Evolutionary conservation across 2,113 vertebrate species (phyloP), one percentile per base, ranked within the genome.

Genomic region (Nycticryphes semicollaris): DNA sequence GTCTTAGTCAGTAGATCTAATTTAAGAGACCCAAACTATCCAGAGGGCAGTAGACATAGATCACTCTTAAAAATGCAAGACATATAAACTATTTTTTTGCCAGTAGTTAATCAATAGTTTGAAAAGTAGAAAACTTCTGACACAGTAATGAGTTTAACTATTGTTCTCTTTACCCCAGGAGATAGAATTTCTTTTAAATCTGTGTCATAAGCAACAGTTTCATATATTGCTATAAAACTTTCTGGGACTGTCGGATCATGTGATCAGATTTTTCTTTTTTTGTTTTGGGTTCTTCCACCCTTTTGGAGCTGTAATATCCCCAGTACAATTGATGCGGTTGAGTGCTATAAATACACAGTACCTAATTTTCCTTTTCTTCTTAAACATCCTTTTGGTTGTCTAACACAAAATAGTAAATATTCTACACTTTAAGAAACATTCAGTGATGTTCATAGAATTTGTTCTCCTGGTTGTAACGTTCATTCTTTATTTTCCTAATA

Each of bases 1-100:
- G 94, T 97, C 84, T 90, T 59, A 90, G 51, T 72, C 68, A 90
- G 84, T 81, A 92, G 93, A 78, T 92, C n/a, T 74, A 96, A 88
- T 96, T 94, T 91, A 87, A 83, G 16, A 86, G 83, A 84, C 28
- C 19, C 53, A 81, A 85, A 84, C 51, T 87, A 68, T 70, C 86
- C 87, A 64, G 73, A 91, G 51, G 86, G 80, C 51, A 63, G 50
- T 35, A 94, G 85, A 95, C 72, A 37, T 9, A 83, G 67, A 74
- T 85, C 2, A 11, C 68, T 78, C 22, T 95, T 92, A 90, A 85
- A 96, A 95, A 93, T 76, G 15, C 60, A 48, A 84, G 62, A 68
- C 60, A 8, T 37, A 39, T 90, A 70, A 86, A 89, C 63, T 75
- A 84, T 69, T 93, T 91, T 70, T 76, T 95, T 39, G 54, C 73